Base-by-base conservation (phyloP, 2,113 vertebrate species). In the Upupa epops region DNA sequence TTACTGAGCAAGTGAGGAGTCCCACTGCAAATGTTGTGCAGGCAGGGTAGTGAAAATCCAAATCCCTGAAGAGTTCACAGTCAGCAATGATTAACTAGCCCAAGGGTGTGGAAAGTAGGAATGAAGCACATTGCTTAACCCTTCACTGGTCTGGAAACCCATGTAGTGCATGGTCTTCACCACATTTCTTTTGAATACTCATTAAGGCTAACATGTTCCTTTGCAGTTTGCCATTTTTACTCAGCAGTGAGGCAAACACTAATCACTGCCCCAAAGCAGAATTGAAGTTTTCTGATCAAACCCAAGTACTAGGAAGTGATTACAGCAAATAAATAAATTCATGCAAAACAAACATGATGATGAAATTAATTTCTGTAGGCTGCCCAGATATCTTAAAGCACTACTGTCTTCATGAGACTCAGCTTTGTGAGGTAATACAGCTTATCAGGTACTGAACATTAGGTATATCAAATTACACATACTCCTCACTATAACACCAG, bases 71-170 rank as follows among this genome's bases (percentile, higher is more conserved):
- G 83, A 73, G 37, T 37, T 93, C 73, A 54, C 15, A 86, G 65
- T 37, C 69, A 90, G 83, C 71, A 69, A 34, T 17, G 37, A 92
- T 61, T 86, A 88, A 76, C 28, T 54, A 90, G 80, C 73, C 68
- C 63, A 64, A 83, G 85, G 64, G 46, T 46, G 55, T 80, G 75
- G 31, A 63, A 83, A 74, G 79, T 13, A 59, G 32, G 63, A 82
- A 26, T 51, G 46, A 75, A 91, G n/a, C 63, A 71, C 6, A 10
- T 9, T 42, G 26, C 45, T 88, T 86, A 91, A 93, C 92, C 66
- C 65, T 84, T 78, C 40, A 12, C 5, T 65, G 36, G 16, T 48
- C 51, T 76, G 66, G 59, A 72, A 51, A 69, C 8, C 83, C 48
- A 21, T 3, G 7, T 10, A 13, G 37, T 18, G 15, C 1, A 0